These are phyloP conservation scores for Bombus breviceps DNA, from an alignment of 1,140 invertebrate species.

Conservation along the genomic window DNA sequence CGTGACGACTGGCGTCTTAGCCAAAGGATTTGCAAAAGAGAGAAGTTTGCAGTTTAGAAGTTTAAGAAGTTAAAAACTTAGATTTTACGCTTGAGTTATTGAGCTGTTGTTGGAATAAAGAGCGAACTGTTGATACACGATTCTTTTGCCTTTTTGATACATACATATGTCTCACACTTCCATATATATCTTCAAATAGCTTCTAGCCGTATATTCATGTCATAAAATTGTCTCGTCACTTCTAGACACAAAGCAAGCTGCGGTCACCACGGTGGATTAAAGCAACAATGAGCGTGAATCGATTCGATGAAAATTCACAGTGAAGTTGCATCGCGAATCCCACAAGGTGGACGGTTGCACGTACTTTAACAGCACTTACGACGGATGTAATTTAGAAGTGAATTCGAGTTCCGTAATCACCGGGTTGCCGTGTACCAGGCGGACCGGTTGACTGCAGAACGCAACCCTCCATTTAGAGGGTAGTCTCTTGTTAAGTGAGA, in stretches of 20 bases:
- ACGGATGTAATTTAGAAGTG: constrained; percentile 64
- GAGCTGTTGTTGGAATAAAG: neutral
- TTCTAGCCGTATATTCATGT: too few species aligned
- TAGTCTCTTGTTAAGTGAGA: constrained; percentile 76
- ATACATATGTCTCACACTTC: too few species aligned
- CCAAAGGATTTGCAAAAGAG: too few species aligned
- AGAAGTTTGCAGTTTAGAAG: too few species aligned
- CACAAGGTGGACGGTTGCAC: constrained; percentile 31
- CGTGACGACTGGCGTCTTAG: neutral
- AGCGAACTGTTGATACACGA: neutral
- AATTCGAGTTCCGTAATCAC: constrained; percentile 69
- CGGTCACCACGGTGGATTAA: neutral
- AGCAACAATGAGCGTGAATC: neutral
- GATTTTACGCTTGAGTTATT: too few species aligned
- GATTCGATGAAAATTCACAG: constrained; percentile 22
- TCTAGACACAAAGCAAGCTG: neutral
- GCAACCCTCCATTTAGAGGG: constrained; percentile 71
- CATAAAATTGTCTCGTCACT: neutral
- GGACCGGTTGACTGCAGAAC: constrained; percentile 55
- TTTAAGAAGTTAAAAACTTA: too few species aligned
- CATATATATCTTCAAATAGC: too few species aligned
- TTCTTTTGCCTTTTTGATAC: neutral
- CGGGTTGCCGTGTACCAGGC: constrained; percentile 55
- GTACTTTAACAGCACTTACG: constrained; percentile 57
- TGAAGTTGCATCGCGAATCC: neutral